Base-by-base conservation (phyloP, 2,888 invertebrate genomes). In the Thecophora atra region DNA sequence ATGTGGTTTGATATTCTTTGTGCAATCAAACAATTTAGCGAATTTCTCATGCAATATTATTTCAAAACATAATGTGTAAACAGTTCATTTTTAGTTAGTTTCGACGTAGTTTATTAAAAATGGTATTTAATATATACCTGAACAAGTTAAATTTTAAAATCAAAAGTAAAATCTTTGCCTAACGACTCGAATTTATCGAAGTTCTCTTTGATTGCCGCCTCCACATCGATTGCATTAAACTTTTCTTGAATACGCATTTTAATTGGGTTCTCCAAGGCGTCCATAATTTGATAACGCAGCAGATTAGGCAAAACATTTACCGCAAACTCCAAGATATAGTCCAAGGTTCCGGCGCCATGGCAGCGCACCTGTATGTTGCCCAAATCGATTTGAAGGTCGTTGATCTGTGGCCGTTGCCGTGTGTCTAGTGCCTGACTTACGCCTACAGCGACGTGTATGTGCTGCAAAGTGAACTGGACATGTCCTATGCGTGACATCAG, bases 231-330 rank as follows among this genome's bases (percentile, higher is more conserved):
- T 79, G 90, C 90, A 81, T 94, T 89, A 56, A 95, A 86, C 63
- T 86, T 85, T 79, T 93, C 92, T 78, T 91, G 91, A 4, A 95
- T 88, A 74, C 91, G 90, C 77, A 91, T 89, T 81, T 90, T 93
- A 3, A 95, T 85, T 0, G 95, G 94, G 51, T 91, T 91, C 86
- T 95, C 95, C 52, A 95, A 83, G 0, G 94, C 94, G 81, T 94
- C 93, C 91, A 95, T 93, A 73, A 96, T 94, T 86, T 95, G 95
- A 82, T 94, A 94, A 70, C 96, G 89, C 74, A 97, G 87, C 62
- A 95, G 87, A 88, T 97, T 96, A 0, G 96, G 95, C 67, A 96
- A 81, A 63, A 96, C 88, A 83, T 96, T 97, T 0, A 95, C 89
- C 5, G 89, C 89, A 72, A 94, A 91, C 86, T 97, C 96, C 74